These are phyloP conservation scores for Seira musarum DNA, from an alignment of 2,888 invertebrate genomes.

Conservation along the genomic window DNA sequence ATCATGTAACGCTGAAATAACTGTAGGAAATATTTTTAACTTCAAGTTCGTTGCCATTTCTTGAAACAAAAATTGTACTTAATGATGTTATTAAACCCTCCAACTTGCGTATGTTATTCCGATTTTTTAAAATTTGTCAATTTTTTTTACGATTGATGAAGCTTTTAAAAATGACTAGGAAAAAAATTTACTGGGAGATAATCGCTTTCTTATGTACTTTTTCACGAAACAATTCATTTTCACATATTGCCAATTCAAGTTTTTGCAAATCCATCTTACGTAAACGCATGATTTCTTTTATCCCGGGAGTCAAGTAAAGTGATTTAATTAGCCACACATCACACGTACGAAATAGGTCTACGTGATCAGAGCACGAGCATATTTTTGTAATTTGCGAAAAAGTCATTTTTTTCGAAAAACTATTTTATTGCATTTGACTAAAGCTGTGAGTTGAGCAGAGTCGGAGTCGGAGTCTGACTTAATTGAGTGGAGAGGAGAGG, in stretches of 20 bases:
- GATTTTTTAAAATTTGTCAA: not conserved
- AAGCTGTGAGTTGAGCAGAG: not conserved
- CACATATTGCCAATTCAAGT: not conserved
- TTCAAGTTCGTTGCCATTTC: not conserved
- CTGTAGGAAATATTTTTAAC: not conserved
- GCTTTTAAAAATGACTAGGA: not conserved
- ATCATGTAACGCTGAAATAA: not conserved
- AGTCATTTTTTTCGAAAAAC: not conserved
- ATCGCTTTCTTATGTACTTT: slow-evolving; percentile 11
- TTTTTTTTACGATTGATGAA: not conserved
- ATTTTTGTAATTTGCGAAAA: not conserved
- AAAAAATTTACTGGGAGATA: not conserved
- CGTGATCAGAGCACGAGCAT: slow-evolving; percentile 9
- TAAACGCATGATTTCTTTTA: not conserved
- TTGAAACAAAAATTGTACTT: not conserved
- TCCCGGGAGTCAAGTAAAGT: too few relatives aligned
- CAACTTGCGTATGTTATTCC: not conserved
- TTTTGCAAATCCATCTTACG: not conserved
- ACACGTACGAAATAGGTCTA: not conserved
- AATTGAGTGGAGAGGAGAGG: not conserved
- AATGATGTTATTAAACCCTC: slow-evolving; percentile 4
- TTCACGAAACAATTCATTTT: not conserved
- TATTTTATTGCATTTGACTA: not conserved
- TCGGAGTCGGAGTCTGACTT: not conserved
- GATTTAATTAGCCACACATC: not conserved